Base-by-base conservation (phyloP, 2,888 invertebrate species). In the Sinodicranocentrus sp. region DNA sequence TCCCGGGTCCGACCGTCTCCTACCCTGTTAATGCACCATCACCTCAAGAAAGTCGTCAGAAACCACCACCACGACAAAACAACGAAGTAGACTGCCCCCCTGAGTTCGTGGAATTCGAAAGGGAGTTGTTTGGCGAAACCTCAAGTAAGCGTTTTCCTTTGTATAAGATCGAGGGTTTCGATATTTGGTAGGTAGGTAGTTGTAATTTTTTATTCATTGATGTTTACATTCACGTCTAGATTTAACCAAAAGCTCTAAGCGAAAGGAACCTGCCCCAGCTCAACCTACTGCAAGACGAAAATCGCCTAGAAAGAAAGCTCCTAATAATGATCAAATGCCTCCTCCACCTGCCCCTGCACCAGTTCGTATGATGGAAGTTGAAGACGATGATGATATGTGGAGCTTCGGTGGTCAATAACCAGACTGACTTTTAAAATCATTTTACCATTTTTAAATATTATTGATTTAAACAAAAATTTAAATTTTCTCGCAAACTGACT, bases 341-440 rank as follows among this genome's bases (percentile, higher is more conserved):
- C 23, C 52, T 15, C 1, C 44, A 10, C 8, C 44, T 23, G 2
- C 71, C 0, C 28, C 44, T 21, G 57, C 28, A 21, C 59, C 71
- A 13, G 10, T 43, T 0, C 21, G 13, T 10, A 25, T 57, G n/a
- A 63, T 65, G 6, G 77, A 83, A 6, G 77, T 52, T 1, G 70
- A 68, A 6, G 63, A 68, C 8, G 83, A 72, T 25, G 82, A 71
- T 10, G 82, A 82, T 54, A 43, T 76, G 54, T 83, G 83, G 83
- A 23, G 43, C 39, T 83, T 83, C 44, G 48, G 71, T 15, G 44
- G 61, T n/a, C 52, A 39, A 39, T n/a, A 28, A 13, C 3, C 13
- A 68, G n/a, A n/a, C n/a, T n/a, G n/a, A n/a, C n/a, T n/a, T n/a
- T n/a, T n/a, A n/a, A n/a, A n/a, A n/a, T n/a, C n/a, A n/a, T n/a